These are phyloP conservation scores for Drosophila rellima DNA, from an alignment of 2,888 invertebrate genomes.

Conservation along the genomic window DNA sequence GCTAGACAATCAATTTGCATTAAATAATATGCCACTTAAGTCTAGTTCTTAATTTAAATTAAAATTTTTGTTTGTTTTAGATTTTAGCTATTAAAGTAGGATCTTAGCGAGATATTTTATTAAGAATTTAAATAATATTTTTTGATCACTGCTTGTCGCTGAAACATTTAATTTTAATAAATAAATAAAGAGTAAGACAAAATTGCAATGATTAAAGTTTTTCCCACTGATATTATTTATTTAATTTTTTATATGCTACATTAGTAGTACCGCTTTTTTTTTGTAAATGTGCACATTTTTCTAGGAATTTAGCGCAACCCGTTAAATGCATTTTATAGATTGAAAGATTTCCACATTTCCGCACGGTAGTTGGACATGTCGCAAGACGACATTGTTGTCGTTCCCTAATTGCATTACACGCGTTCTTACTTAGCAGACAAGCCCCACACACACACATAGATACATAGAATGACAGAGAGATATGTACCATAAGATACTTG, in stretches of 20 bases:
- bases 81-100: too few relatives aligned
- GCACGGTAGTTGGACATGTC: conserved; percentile 74
- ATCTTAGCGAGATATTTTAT: too few relatives aligned
- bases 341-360: conserved; percentile 28
- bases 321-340: conserved; percentile 12
- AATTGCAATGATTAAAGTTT: neutral
- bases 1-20: neutral
- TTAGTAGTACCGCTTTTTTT: neutral
- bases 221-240: neutral
- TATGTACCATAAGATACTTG: conserved; percentile 44
- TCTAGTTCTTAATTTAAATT: neutral
- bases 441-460: conserved; percentile 16
- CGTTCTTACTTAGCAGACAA: conserved; percentile 73
- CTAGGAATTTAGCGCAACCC: conserved; percentile 1
- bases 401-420: conserved; percentile 75
- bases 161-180: too few relatives aligned
- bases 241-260: neutral
- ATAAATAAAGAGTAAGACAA: too few relatives aligned
- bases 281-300: neutral
- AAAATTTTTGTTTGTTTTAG: too few relatives aligned
- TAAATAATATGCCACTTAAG: neutral
- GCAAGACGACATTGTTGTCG: conserved; percentile 63
- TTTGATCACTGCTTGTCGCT: too few relatives aligned
- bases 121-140: too few relatives aligned
- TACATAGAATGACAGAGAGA: conserved; percentile 1